These are phyloP conservation scores for Epizoanthus rinbou DNA, from an alignment of 92 coral and sea anemone species.

Conservation along the genomic window DNA sequence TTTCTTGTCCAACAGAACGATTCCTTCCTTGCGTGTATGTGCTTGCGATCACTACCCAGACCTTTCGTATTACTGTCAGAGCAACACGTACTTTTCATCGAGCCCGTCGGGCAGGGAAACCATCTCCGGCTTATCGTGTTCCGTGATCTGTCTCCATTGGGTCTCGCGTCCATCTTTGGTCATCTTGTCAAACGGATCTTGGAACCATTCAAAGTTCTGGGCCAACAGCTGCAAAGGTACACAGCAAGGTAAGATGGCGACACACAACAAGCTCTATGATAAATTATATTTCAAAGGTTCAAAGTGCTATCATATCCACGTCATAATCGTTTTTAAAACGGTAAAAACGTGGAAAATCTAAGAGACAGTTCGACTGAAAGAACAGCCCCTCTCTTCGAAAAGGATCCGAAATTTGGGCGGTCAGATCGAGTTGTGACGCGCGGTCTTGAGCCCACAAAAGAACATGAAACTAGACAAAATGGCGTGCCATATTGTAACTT, in stretches of 20 bases:
- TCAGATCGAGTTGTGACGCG: no score
- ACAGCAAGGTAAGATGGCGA: background rate
- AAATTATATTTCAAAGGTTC: no score
- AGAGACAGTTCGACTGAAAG: no score
- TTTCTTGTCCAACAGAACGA: no score
- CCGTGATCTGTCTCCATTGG: constrained; percentile 98
- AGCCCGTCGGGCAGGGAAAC: constrained; percentile 93
- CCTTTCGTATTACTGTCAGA: background rate
- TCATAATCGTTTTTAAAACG: background rate
- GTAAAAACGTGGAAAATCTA: background rate
- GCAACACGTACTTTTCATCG: constrained; percentile 87
- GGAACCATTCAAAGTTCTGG: constrained; percentile 96
- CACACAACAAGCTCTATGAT: background rate
- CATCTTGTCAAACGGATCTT: constrained; percentile 98
- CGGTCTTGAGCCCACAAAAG: no score
- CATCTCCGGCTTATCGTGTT: constrained; percentile 96
- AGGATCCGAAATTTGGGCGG: no score
- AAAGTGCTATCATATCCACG: background rate
- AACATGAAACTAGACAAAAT: no score
- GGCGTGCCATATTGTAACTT: no score
- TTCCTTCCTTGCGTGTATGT: no score
- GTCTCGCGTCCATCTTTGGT: constrained; percentile 97
- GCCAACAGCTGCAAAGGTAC: constrained; percentile 69
- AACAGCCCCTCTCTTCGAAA: no score
- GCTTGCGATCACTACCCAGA: no score